Evolutionary conservation across 2,888 invertebrate species (phyloP).

Genomic region (Stratiomys singularior): DNA sequence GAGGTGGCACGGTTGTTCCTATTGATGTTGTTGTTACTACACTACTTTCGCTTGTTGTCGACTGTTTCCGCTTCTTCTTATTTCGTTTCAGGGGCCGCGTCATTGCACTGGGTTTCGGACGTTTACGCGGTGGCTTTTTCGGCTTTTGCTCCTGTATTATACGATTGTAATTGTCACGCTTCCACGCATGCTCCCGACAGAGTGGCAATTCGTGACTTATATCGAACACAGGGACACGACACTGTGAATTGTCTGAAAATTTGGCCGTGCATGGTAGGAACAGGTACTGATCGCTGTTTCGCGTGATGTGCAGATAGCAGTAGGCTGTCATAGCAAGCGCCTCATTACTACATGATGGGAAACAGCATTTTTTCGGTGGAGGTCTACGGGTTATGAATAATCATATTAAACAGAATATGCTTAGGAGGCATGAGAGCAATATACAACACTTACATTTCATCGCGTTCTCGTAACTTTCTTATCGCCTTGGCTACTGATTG

Average conservation of each 20-base stretch:
- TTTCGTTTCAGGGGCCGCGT: conserved; percentile 69
- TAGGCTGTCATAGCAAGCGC: conserved; percentile 72
- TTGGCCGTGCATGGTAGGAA: conserved; percentile 85
- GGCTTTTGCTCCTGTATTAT: conserved; percentile 80
- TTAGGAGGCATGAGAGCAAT: too few relatives aligned
- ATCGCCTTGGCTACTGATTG: conserved; percentile 61
- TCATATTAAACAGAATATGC: not conserved
- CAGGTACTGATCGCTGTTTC: conserved; percentile 84
- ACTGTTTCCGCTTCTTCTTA: conserved; percentile 66
- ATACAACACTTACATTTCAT: conserved; percentile 56
- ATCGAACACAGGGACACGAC: conserved; percentile 82
- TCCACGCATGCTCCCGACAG: conserved; percentile 86
- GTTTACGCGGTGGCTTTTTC: conserved; percentile 74
- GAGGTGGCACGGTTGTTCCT: not conserved
- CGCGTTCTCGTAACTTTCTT: conserved; percentile 59
- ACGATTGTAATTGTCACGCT: conserved; percentile 85
- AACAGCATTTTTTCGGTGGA: conserved; percentile 59
- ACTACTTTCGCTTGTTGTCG: conserved; percentile 55
- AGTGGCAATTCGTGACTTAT: conserved; percentile 83
- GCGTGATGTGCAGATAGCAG: conserved; percentile 86
- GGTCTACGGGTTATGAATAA: conserved; percentile 44
- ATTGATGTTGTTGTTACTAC: conserved; percentile 53
- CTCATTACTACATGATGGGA: conserved; percentile 58
- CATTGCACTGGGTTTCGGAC: conserved; percentile 69
- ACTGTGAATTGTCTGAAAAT: conserved; percentile 80